These are phyloP conservation scores for Tortricodes alternella DNA, from an alignment of 2,888 invertebrate genomes.

Conservation along the genomic window DNA sequence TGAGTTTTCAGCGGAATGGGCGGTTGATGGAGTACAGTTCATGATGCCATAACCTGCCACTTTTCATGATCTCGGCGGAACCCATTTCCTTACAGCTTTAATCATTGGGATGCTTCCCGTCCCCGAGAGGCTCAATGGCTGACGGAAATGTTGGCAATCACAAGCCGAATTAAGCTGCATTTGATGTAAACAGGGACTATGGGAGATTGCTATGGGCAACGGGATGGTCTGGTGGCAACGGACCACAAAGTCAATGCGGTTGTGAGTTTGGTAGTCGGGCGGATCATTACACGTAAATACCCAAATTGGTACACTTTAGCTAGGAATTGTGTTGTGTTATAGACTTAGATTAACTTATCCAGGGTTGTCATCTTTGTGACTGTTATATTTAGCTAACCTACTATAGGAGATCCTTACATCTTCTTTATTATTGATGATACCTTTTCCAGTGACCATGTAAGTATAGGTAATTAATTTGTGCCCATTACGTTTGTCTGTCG, in stretches of 20 bases:
- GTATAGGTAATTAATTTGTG: too few species aligned
- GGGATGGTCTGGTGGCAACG: not conserved
- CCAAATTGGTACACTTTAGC: too few species aligned
- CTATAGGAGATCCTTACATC: too few species aligned
- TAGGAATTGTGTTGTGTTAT: too few species aligned
- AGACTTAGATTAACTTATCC: too few species aligned
- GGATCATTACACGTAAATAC: too few species aligned
- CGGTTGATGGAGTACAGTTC: constrained; percentile 1
- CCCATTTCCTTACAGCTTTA: constrained; percentile 9
- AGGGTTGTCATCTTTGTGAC: too few species aligned
- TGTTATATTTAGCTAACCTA: too few species aligned
- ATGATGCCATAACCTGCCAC: constrained; percentile 6
- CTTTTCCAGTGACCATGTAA: too few species aligned
- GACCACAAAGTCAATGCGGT: not conserved
- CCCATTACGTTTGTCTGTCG: too few species aligned
- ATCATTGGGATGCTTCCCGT: constrained; percentile 7
- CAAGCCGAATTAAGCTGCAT: not conserved
- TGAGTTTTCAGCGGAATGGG: constrained; percentile 7
- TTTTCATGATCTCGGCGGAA: constrained; percentile 1
- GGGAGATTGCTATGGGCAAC: not conserved
- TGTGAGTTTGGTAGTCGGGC: not conserved
- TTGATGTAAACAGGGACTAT: not conserved
- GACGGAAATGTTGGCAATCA: not conserved
- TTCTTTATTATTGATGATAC: too few species aligned
- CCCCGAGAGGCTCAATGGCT: not conserved